phyloP scores from a whole-genome alignment of 2,113 vertebrate genomes.

The Pipra filicauda region DNA sequence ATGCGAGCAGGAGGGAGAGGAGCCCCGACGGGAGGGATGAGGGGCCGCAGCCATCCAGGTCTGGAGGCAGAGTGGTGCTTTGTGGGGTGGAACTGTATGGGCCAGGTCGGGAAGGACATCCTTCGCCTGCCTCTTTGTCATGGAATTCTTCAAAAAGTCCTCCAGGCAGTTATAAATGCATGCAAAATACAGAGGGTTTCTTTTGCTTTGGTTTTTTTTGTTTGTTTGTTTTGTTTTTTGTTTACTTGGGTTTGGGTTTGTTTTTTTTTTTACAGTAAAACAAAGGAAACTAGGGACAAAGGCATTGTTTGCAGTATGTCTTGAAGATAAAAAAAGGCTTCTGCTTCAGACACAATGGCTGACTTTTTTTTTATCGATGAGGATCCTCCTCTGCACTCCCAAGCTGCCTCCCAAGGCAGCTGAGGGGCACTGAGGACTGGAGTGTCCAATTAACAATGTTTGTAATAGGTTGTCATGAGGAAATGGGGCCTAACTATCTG shows the following conservation, averaged over 20 bases:
- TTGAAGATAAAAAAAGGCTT: background rate
- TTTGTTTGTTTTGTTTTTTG: background rate
- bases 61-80: background rate
- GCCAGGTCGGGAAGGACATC: background rate
- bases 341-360: background rate
- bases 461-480: background rate
- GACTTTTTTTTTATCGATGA: background rate
- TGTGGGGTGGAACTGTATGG: background rate
- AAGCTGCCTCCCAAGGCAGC: background rate
- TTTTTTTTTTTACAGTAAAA: background rate
- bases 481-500: background rate
- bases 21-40: background rate
- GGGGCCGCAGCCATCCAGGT: background rate
- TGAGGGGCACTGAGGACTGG: background rate
- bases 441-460: background rate
- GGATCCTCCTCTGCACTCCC: background rate
- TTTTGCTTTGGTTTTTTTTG: background rate
- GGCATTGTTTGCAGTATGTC: background rate
- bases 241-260: background rate
- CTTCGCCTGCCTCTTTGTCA: background rate
- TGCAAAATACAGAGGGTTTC: background rate
- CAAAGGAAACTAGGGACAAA: background rate
- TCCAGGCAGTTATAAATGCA: background rate
- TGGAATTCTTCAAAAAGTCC: background rate
- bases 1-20: background rate